A percentile compares a stretch with the other conserved stretches of the same genome.
Conservation (phyloP, 2,888 invertebrate species). For the Tinea semifulvella region DNA sequence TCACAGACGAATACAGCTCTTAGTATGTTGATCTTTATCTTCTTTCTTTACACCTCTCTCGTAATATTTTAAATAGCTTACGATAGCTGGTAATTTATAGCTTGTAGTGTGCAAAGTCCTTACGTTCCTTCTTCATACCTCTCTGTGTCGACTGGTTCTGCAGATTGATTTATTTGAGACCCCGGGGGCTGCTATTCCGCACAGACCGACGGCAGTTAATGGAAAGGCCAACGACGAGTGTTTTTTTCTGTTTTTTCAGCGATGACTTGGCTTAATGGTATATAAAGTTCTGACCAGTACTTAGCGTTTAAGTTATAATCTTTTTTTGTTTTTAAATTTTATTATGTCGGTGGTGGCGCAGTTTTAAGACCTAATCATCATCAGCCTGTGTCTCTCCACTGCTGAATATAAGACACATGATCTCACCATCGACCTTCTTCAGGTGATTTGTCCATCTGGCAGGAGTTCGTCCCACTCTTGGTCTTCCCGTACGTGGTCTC, state of each 20-base stretch:
- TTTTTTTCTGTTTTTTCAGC: conserved; percentile 39
- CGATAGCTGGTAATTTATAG: too few relatives aligned
- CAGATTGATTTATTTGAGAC: conserved; percentile 45
- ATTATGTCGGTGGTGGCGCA: background rate
- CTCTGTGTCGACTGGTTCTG: conserved; percentile 18
- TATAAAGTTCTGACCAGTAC: conserved; percentile 19
- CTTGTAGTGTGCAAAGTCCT: background rate
- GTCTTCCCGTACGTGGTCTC: too few relatives aligned
- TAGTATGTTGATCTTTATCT: too few relatives aligned
- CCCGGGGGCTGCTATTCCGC: conserved; percentile 31
- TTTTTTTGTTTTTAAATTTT: conserved; percentile 7
- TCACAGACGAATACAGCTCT: too few relatives aligned
- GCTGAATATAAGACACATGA: too few relatives aligned
- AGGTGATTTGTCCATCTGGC: too few relatives aligned
- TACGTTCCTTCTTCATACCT: conserved; percentile 7
- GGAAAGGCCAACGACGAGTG: conserved; percentile 41
- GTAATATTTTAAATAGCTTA: too few relatives aligned
- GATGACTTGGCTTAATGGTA: conserved; percentile 36
- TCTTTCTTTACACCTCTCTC: too few relatives aligned
- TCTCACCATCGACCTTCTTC: too few relatives aligned
- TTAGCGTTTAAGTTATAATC: background rate
- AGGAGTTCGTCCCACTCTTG: too few relatives aligned
- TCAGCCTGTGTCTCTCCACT: too few relatives aligned
- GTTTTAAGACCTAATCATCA: too few relatives aligned
- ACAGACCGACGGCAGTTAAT: conserved; percentile 31